Evolutionary conservation across 2,113 vertebrate genomes (phyloP), one percentile per base, ranked within the genome.

Genomic region (Brachyhypopomus gauderio): DNA sequence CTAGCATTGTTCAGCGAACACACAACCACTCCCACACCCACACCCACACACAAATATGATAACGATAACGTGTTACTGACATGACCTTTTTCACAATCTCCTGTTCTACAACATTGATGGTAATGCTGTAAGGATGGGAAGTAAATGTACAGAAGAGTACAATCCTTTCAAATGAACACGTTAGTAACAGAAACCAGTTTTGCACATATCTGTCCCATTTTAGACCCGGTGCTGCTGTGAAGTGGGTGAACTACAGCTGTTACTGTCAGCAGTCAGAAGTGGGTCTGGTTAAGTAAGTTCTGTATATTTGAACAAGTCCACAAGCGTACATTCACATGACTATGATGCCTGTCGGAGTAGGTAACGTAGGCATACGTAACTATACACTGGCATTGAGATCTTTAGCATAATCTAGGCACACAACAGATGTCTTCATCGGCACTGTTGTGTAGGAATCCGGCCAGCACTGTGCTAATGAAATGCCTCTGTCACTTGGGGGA

Each of bases 1-100:
- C 89, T 88, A 88, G 88, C 83, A 86, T 85, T 87, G 83, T 87
- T 87, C 82, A 80, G 85, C 90, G 88, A 92, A 86, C 91, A 90
- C 55, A 91, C 75, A 78, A 25, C 38, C 81, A 72, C 67, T n/a
- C n/a, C n/a, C n/a, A n/a, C n/a, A n/a, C n/a, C n/a, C n/a, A n/a
- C 75, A 78, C 38, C 38, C 81, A 72, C 67, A 63, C 25, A 72
- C 30, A 56, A 66, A 38, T 58, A 14, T 14, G 8, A 14, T 52
- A 52, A 52, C 8, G 12, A 52, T 19, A 60, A 59, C n/a, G 48
- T 81, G 30, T 67, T 74, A 25, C 27, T 81, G 79, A 25, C 58
- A 23, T 73, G 25, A 59, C 20, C 20, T 58, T n/a, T 69, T 34
- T 62, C 22, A 16, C 41, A 23, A 20, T 56, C 67, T 52, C 38